Base-by-base conservation (phyloP, 2,888 invertebrate species). In the Melieria picta region DNA sequence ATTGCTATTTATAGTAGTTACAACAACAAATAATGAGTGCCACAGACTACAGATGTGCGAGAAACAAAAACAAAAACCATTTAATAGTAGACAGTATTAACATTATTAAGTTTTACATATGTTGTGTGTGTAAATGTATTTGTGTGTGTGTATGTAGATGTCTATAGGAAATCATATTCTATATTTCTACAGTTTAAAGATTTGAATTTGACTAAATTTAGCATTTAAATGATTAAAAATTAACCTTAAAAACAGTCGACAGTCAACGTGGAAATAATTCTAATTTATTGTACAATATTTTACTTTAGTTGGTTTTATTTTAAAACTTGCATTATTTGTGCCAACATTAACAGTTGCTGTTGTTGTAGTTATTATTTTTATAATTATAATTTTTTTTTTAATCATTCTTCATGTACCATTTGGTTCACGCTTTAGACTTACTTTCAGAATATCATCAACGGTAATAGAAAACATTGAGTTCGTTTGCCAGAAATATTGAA, bases 371-470 rank as follows among this genome's bases (percentile, higher is more conserved):
- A 61, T 50, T 52, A 42, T 65, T 61, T 69, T 47, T 16, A 6
- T 7, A 46, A 57, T n/a, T n/a, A n/a, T 30, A 30, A 11, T 10
- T 45, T 63, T 48, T 63, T 52, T 71, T 69, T 3, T 60, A 61
- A 65, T 45, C 46, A 50, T 13, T 65, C 42, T 46, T 46, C 56
- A 61, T 71, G 50, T 46, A 70, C 11, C 45, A 69, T 62, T 48
- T 56, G 47, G 46, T 62, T 70, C 48, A 5, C 42, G 58, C 30
- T 13, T 47, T 45, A 11, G 11, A 66, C 74, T 77, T 78, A 76
- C 78, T 77, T 76, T 65, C 52, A 80, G 74, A 81, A 81, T 81
- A 81, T 81, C 81, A 76, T 80, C 79, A 82, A 81, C 79, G 81
- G 81, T 82, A 81, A 81, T 69, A 69, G 55, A 67, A 69, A 62